Base-by-base conservation (phyloP, 2,797 vertebrate genomes). In the Protonibea diacanthus region DNA sequence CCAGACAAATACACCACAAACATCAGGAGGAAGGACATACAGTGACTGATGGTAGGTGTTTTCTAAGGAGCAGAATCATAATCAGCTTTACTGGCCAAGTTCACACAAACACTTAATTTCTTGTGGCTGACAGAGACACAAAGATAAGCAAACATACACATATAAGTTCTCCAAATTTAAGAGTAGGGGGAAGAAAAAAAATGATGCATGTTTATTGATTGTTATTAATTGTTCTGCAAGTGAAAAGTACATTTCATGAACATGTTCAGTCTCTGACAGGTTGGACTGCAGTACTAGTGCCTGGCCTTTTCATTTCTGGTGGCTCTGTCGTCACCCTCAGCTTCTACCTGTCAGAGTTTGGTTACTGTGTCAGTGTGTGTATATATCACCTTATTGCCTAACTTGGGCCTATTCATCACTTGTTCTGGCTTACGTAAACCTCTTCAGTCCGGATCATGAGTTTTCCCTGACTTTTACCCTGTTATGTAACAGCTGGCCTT, bases 401-500 rank as follows among this genome's bases (percentile, higher is more conserved):
- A 33, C 57, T 56, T 57, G 9, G n/a, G 52, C 42, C 42, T 72
- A 51, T 59, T 71, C 65, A 69, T 77, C 77, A 73, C 61, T 58
- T 76, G 73, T 20, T 73, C 49, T 23, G 3, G 2, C 76, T 84
- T 76, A 86, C 55, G 42, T 83, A 85, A 84, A 80, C 48, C 60
- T 61, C 55, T 70, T 60, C 49, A 59, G 15, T 57, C 57, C 56
- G 57, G 49, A 59, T 64, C 64, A 74, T 53, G 61, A 58, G 57
- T 69, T 73, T 64, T 52, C 69, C 63, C 51, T 51, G 83, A 84
- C 75, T 82, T 84, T 71, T 40, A 63, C 71, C 68, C 79, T 68
- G 29, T 86, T 82, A 74, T 51, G 38, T 71, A 78, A 84, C 45
- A n/a, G 20, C 21, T 78, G 49, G 69, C 65, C 79, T 66, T 80